These are phyloP conservation scores for Campylomormyrus numenius DNA, from an alignment of 2,113 vertebrate genomes.

Conservation along the genomic window DNA sequence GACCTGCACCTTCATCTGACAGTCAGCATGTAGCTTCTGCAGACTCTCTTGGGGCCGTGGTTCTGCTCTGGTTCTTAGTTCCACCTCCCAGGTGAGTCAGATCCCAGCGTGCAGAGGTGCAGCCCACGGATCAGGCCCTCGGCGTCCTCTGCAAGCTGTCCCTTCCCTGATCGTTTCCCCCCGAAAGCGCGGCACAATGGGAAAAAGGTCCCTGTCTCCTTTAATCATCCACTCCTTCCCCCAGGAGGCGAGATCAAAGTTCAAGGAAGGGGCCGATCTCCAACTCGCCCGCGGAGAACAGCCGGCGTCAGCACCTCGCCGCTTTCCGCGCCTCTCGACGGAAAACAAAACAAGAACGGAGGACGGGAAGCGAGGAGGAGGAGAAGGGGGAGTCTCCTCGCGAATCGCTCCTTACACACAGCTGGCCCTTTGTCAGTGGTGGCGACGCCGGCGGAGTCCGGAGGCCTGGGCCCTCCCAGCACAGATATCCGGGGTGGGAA, in stretches of 20 bases:
- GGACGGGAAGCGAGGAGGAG: not conserved
- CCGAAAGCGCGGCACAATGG: constrained; percentile 13
- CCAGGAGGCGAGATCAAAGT: constrained; percentile 42
- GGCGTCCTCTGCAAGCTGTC: not conserved
- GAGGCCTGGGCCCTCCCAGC: not conserved
- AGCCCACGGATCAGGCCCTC: not conserved
- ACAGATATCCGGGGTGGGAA: not conserved
- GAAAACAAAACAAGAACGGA: not conserved
- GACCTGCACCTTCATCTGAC: not conserved
- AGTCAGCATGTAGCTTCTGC: not conserved
- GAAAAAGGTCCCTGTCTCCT: constrained; percentile 32
- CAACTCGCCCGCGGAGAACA: not conserved
- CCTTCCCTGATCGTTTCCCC: not conserved
- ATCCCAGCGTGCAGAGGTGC: not conserved
- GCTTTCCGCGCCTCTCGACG: not conserved
- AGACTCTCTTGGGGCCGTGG: not conserved
- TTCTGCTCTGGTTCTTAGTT: not conserved
- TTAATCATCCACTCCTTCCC: constrained; percentile 19
- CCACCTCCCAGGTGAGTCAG: not conserved
- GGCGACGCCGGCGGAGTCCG: not conserved
- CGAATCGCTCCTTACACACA: not conserved
- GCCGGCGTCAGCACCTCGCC: not conserved
- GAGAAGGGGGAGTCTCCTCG: not conserved
- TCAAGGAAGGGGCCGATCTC: constrained; percentile 36
- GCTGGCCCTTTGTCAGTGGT: not conserved